Base-by-base conservation (phyloP, 2,888 invertebrate genomes). In the Drosophila borborema region DNA sequence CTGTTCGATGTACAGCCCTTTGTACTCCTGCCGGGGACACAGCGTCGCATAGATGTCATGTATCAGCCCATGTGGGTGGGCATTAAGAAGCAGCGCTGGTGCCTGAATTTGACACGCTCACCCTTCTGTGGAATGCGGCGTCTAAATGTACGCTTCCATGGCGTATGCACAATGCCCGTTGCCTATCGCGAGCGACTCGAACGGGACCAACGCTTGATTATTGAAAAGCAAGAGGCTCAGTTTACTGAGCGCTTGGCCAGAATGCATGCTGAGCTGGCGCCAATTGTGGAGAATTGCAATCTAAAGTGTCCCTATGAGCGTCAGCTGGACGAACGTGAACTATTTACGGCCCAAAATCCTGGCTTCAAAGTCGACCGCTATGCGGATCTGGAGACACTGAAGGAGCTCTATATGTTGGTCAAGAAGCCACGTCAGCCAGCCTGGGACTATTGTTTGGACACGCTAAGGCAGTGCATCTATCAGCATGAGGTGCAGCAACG, bases 1-100 rank as follows among this genome's bases (percentile, higher is more conserved):
- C 1, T 91, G 0, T 91, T 91, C 31, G 80, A 92, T 23, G 31
- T 38, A 2, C 61, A 60, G 0, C 75, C 80, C 0, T 91, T 91
- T 61, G 77, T 84, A 0, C 54, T 91, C 20, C 53, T 78, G 14
- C 77, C 89, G 0, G 76, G 73, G 0, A 62, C 79, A 5, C 5
- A n/a, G 2, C 75, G 78, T 0, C 72, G 80, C 34, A 61, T 91
- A 6, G 68, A 75, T 14, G 82, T 90, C 2, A 64, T 83, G 49
- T 91, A 73, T 51, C 82, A 81, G 48, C 92, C 91, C 5, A 72
- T 66, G 7, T 28, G 10, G 0, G 91, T 91, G n/a, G 77, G 77
- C 14, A 48, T 91, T 1, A 70, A 66, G 20, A 91, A 86, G 63
- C 77, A 81, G 31, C 69, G 70, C n/a, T 91, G 91, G 91, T 48